Evolutionary conservation across 2,888 invertebrate genomes (phyloP).

Genomic region (Steromphala cineraria): DNA sequence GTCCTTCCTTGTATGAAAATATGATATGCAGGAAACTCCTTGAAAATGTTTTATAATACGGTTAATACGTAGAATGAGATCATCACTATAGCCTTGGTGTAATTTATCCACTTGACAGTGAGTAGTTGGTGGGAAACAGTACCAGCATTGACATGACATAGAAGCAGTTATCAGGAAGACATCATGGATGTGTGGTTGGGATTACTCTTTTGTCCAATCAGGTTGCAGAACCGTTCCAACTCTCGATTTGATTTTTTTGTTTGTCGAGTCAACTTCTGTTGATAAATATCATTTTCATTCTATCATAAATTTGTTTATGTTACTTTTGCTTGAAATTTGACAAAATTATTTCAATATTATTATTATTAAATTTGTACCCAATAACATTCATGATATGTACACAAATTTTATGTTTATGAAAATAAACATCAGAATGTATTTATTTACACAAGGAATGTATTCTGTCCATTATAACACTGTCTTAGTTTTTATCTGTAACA

Average conservation of each 20-base stretch:
- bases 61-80: too few relatives aligned
- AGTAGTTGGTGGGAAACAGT: neutral
- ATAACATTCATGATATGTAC: too few relatives aligned
- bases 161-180: neutral
- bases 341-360: too few relatives aligned
- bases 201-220: constrained; percentile 22
- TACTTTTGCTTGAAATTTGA: neutral
- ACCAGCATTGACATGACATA: neutral
- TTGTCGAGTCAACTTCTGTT: neutral
- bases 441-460: too few relatives aligned
- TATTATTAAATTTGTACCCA: too few relatives aligned
- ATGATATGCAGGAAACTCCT: too few relatives aligned
- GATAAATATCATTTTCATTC: too few relatives aligned
- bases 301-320: neutral
- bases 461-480: too few relatives aligned
- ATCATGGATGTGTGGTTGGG: constrained; percentile 19
- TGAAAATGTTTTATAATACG: too few relatives aligned
- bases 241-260: neutral
- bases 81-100: neutral
- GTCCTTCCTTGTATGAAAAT: too few relatives aligned
- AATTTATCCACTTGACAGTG: neutral
- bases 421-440: too few relatives aligned
- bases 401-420: too few relatives aligned
- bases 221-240: neutral
- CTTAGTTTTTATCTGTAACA: neutral